Base-by-base conservation (phyloP, 2,888 invertebrate species). In the Cryptosula pallasiana region DNA sequence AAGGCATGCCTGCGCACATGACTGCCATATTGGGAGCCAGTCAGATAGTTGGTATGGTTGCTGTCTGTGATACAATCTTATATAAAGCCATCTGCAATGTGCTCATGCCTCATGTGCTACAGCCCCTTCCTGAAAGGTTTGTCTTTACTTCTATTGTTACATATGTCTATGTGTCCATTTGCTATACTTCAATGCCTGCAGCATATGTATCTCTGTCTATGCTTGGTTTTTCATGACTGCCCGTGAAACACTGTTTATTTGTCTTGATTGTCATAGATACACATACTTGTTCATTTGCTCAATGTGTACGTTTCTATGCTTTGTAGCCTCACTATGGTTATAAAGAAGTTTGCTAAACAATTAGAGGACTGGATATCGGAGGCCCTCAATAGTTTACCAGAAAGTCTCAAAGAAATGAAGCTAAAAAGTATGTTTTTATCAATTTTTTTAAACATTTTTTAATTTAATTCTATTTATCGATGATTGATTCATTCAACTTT, bases 41-140 rank as follows among this genome's bases (percentile, higher is more conserved):
- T 74, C 79, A 81, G 23, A 78, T 86, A 1, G 83, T 86, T 23
- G 83, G 82, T 73, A 77, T 87, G 72, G 84, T 87, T 1, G 86
- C 85, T 1, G 84, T 86, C 13, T 87, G 87, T 77, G 87, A 87
- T 78, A 82, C 84, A 70, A 85, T 86, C 69, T 79, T 87, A 35
- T 87, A 87, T 78, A 82, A 83, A 73, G 82, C 86, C 25, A 80
- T 87, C 29, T 81, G 84, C 23, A 82, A 80, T 45, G 86, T 86
- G 16, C 80, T 87, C 70, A 81, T 87, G 79, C 86, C 87, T 0
- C 83, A 86, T 9, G 82, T 85, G 2, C 76, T 85, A 34, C 86
- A 86, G 76, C 78, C 84, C 1, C 74, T 85, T 25, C 83, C 85
- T 1, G 85, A 85, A 74, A 85, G 84, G 85, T 85, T 72, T 72